These are phyloP conservation scores for Cepaea nemoralis DNA, from an alignment of 1,140 invertebrate species.

Conservation along the genomic window DNA sequence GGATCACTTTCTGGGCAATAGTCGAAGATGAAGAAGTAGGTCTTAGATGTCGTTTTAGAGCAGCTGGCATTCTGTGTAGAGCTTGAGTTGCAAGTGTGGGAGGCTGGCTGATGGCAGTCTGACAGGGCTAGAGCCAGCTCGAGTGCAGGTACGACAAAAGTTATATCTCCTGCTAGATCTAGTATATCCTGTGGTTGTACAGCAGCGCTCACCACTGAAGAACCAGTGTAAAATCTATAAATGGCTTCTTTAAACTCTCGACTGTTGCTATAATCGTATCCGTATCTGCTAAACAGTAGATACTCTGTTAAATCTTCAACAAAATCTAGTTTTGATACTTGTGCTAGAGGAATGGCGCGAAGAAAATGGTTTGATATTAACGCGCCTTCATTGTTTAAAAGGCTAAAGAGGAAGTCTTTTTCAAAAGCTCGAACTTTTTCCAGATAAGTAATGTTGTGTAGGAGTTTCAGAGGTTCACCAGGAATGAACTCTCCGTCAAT, in stretches of 20 bases:
- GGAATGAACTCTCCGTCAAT: conserved; percentile 30
- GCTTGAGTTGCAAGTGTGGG: not conserved
- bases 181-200: not conserved
- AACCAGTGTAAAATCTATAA: conserved; percentile 20
- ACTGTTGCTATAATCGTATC: not conserved
- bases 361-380: conserved; percentile 24
- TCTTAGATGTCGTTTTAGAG: not conserved
- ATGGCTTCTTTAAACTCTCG: not conserved
- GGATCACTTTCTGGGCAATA: conserved; percentile 19
- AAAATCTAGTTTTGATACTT: not conserved
- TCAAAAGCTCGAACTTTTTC: not conserved
- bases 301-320: not conserved
- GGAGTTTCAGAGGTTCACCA: conserved; percentile 7
- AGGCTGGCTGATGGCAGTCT: not conserved
- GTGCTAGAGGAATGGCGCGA: not conserved
- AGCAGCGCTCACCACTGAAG: not conserved
- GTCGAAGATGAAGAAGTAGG: conserved; percentile 24
- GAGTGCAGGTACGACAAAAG: conserved; percentile 22
- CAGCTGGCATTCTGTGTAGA: not conserved
- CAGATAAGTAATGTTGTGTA: conserved; percentile 19
- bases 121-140: conserved; percentile 23
- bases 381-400: conserved; percentile 24
- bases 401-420: conserved; percentile 35
- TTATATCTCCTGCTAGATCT: conserved; percentile 10
- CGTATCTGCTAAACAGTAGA: conserved; percentile 12